A percentile compares a stretch with the other conserved stretches of the same genome.
Evolutionary conservation across 2,113 vertebrate genomes (phyloP).

Genomic region (Cariama cristata): DNA sequence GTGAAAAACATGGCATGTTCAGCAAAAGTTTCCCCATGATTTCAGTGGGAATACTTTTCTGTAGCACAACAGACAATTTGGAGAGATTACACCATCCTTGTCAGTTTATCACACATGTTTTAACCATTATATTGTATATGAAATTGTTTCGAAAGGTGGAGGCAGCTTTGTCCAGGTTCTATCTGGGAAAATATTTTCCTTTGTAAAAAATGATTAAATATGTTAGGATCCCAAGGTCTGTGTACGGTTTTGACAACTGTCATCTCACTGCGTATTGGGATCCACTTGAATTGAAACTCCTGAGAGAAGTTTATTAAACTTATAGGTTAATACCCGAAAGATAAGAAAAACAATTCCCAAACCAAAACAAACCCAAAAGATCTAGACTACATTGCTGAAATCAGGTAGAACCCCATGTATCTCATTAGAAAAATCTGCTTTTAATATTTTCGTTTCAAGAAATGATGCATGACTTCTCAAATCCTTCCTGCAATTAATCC

Average conservation of each 20-base stretch:
- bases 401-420: conserved; percentile 69
- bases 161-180: not conserved
- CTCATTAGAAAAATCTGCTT: conserved; percentile 87
- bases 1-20: not conserved
- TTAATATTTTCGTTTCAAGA: conserved; percentile 90
- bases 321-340: not conserved
- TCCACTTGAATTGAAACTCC: conserved; percentile 30
- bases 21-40: not conserved
- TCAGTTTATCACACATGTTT: conserved; percentile 17
- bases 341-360: conserved; percentile 15
- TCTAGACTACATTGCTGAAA: not conserved
- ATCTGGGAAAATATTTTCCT: not conserved
- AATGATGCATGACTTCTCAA: conserved; percentile 95
- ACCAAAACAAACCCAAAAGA: conserved; percentile 33
- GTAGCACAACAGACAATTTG: not conserved
- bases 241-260: not conserved
- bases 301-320: conserved; percentile 28
- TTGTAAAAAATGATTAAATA: not conserved
- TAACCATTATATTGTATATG: not conserved
- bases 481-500: conserved; percentile 99
- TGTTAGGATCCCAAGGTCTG: not conserved
- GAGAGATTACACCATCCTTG: not conserved
- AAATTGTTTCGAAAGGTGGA: not conserved
- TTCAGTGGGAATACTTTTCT: not conserved
- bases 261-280: not conserved